These are phyloP conservation scores for Charina bottae DNA, from an alignment of 2,113 vertebrate genomes.

Conservation along the genomic window DNA sequence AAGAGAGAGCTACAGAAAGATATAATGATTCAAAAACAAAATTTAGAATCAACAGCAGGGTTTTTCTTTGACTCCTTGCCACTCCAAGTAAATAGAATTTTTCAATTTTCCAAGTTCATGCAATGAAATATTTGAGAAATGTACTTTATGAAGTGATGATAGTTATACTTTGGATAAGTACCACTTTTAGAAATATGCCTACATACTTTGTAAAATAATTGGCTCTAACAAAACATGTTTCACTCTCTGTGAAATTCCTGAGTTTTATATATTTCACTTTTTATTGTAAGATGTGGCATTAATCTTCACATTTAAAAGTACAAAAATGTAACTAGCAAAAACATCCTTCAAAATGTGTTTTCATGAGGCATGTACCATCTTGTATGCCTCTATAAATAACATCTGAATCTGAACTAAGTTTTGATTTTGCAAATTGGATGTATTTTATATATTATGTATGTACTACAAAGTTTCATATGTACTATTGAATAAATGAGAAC, in stretches of 20 bases:
- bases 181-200: conserved; percentile 11
- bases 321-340: conserved; percentile 42
- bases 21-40: background rate
- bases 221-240: background rate
- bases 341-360: conserved; percentile 38
- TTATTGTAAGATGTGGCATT: conserved; percentile 4
- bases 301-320: conserved; percentile 11
- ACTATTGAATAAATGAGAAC: background rate
- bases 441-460: conserved; percentile 1
- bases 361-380: conserved; percentile 18
- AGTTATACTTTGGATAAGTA: background rate
- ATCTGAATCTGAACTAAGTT: conserved; percentile 26
- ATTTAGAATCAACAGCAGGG: background rate
- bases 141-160: background rate
- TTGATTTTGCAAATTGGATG: conserved; percentile 30
- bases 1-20: background rate
- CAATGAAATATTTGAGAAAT: background rate
- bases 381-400: conserved; percentile 5
- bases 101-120: background rate
- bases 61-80: background rate
- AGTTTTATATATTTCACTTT: conserved; percentile 39
- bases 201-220: conserved; percentile 7
- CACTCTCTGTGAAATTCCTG: conserved; percentile 24
- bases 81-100: background rate
- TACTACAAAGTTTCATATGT: conserved; percentile 15